Evolutionary conservation across 2,888 invertebrate species (phyloP), one percentile per base, ranked within the genome.

Genomic region (Zhuqinia jingwanae): DNA sequence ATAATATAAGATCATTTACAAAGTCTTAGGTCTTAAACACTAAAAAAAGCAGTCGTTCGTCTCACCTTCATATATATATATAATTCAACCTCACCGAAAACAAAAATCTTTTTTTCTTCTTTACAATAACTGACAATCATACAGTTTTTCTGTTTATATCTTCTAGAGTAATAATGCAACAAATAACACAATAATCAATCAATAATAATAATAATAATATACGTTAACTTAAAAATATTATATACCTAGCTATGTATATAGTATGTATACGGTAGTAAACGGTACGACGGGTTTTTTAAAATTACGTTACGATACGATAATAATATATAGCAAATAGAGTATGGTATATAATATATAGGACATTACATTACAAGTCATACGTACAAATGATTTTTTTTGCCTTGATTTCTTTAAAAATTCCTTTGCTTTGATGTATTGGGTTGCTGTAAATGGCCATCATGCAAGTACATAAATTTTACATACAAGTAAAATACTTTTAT

Each of bases 31-130:
- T 77, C 77, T 84, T 84, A 84, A 75, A 77, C 65, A 65, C 78
- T 84, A 84, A 84, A 70, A n/a, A 70, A 84, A 84, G 84, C 78
- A 84, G 84, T 78, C 84, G 84, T 84, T 63, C 77, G 75, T 78
- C 58, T 70, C 77, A 81, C 63, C 56, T 84, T 50, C 36, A 36
- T 8, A 58, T 70, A n/a, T n/a, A n/a, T n/a, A n/a, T 25, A 82
- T 42, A 68, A 60, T 75, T 50, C 8, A 5, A 50, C 50, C 13
- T 15, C 13, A 50, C 50, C 13, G 13, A 50, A 50, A 50, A 50
- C 50, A 50, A 50, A n/a, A 47, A 13, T 70, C 2, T 25, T 45
- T 70, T 42, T 6, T 42, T 13, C 42, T 17, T 30, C 45, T 36
- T 65, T 36, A 42, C 65, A 65, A 70, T 70, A 42, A 70, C 13